Base-by-base conservation (phyloP, 2,888 invertebrate genomes). In the Ennomos quercinarius region DNA sequence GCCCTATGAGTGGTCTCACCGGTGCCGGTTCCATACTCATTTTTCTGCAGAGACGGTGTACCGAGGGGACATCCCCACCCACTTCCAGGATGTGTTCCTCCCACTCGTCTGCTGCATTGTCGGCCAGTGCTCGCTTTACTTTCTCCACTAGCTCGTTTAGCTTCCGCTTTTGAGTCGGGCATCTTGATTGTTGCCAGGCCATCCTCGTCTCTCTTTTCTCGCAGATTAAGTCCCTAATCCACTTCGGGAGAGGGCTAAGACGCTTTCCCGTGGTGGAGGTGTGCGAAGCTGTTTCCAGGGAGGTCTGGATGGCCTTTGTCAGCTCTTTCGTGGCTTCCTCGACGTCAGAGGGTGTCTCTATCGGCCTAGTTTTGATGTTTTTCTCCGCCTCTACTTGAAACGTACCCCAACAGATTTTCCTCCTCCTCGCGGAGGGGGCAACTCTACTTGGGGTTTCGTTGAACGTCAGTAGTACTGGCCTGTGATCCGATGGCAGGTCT, bases 121-220 rank as follows among this genome's bases (percentile, higher is more conserved):
- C 17, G 1, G 36, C 13, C 5, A 46, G 36, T 1, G 41, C 47
- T 9, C n/a, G 10, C 27, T 27, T 47, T 1, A 54, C n/a, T 0
- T 12, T 5, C 8, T 47, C 47, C 10, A 54, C 17, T 10, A 54
- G 13, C 0, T 17, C 42, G 35, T 54, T 54, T 5, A 54, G n/a
- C 10, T 41, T 40, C 10, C 11, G 13, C 12, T 37, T 47, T n/a
- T 42, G 9, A 4, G 37, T 10, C 11, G 54, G 54, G 47, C 54
- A 54, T 17, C 54, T 38, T 8, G 54, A 17, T 10, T 41, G 12
- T 13, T 54, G 54, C 54, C 54, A 47, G 2, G 42, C 46, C 10
- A 42, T 35, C 36, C 41, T 40, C 1, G 11, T 43, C 12, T 55
- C 55, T 17, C 47, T 36, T 34, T 55, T 55, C 10, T 47, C 47